Evolutionary conservation across 2,888 invertebrate species (phyloP).

Genomic region (Strigamia transsilvanica): DNA sequence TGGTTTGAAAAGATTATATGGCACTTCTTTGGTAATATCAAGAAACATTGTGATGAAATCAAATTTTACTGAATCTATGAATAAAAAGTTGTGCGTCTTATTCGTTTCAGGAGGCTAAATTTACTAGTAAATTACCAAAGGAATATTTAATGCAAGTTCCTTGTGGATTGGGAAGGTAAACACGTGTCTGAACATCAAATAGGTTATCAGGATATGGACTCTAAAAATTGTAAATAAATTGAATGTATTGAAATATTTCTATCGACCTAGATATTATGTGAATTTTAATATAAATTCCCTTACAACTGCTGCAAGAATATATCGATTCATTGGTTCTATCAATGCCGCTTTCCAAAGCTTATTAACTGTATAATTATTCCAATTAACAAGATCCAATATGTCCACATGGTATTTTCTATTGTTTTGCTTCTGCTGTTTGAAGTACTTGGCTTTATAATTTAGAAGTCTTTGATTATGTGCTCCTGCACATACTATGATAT

Average conservation of each 20-base stretch:
- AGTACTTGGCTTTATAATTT: background rate
- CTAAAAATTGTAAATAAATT: background rate
- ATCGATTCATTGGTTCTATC: too few species aligned
- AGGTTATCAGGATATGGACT: background rate
- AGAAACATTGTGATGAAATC: too few species aligned
- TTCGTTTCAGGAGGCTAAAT: too few species aligned
- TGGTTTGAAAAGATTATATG: too few species aligned
- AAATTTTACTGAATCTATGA: too few species aligned
- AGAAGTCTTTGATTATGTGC: background rate
- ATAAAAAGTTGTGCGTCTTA: too few species aligned
- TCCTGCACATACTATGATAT: background rate
- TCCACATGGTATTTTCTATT: background rate
- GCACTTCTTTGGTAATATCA: too few species aligned
- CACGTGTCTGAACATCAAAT: background rate
- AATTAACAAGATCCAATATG: background rate
- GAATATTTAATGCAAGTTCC: background rate
- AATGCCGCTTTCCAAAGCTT: background rate
- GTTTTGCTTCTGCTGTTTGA: background rate
- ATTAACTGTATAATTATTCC: background rate
- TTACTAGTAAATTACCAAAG: background rate
- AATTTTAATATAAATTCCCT: too few species aligned
- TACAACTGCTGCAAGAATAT: too few species aligned
- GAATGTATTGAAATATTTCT: too few species aligned
- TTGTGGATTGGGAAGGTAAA: background rate
- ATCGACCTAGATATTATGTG: too few species aligned